A percentile compares a stretch with the other conserved stretches of the same genome.
Evolutionary conservation across 2,797 vertebrate species (phyloP).

Genomic region (Coluber constrictor): DNA sequence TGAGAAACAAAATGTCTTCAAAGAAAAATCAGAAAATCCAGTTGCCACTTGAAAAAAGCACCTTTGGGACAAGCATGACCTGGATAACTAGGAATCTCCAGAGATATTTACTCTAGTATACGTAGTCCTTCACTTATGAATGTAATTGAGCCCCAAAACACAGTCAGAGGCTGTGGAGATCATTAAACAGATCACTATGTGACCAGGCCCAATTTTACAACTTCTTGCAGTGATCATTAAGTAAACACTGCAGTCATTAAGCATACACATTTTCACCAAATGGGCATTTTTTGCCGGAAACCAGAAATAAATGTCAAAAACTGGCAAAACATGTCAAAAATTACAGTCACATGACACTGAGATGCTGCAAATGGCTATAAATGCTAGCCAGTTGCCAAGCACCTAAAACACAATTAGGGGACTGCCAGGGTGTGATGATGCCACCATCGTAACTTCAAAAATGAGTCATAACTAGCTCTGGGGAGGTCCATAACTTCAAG

Average conservation of each 20-base stretch:
- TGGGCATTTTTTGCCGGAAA: background rate
- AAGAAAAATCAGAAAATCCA: too few species aligned
- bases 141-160: too few species aligned
- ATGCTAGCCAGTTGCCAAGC: background rate
- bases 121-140: too few species aligned
- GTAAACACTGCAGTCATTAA: background rate
- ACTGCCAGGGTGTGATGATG: accelerated
- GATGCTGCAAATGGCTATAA: background rate
- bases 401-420: background rate
- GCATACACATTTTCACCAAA: background rate
- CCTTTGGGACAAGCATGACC: too few species aligned
- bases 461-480: background rate
- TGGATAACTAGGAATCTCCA: too few species aligned
- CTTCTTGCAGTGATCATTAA: background rate
- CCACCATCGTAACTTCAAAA: background rate
- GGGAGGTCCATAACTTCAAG: background rate
- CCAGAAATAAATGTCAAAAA: background rate
- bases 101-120: background rate
- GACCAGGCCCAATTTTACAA: too few species aligned
- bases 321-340: background rate
- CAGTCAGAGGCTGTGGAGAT: too few species aligned
- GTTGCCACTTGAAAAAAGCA: too few species aligned
- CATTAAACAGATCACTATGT: too few species aligned
- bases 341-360: background rate
- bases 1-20: too few species aligned